Percentiles rank a stretch among this genome's conserved stretches.
Conservation (phyloP, 2,113 vertebrate genomes). For the Lagopus muta region DNA sequence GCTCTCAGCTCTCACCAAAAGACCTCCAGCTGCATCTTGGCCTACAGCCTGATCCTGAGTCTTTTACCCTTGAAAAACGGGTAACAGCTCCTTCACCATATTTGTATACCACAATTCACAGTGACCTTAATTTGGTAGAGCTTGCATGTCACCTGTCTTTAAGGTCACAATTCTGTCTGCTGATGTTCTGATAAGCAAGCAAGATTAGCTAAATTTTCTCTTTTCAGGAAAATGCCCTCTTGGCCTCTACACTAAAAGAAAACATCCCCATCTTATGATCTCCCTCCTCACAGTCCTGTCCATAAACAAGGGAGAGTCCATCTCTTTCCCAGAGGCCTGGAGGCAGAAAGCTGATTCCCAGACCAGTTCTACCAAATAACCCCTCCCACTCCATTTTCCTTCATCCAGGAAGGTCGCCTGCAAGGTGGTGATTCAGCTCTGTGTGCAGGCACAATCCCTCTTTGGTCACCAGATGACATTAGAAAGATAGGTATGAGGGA, state of each 20-base stretch:
- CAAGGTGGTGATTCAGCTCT: neutral
- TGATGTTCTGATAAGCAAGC: neutral
- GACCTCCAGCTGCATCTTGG: neutral
- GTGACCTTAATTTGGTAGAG: neutral
- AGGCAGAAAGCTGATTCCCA: neutral
- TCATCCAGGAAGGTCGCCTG: neutral
- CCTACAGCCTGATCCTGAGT: neutral
- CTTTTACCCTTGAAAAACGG: neutral
- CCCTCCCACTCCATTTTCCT: neutral
- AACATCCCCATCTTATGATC: neutral
- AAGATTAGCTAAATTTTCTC: neutral
- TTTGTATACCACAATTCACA: accelerated
- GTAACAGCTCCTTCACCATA: neutral
- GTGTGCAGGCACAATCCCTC: neutral
- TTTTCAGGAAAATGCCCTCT: neutral
- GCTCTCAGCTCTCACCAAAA: neutral
- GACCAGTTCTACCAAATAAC: neutral
- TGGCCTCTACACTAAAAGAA: neutral
- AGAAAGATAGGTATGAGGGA: neutral
- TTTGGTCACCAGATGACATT: neutral
- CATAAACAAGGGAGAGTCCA: neutral
- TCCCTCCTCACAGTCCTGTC: neutral
- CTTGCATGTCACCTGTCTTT: neutral
- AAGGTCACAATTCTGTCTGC: neutral
- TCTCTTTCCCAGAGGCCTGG: neutral